Evolutionary conservation across 1,140 invertebrate species (phyloP).

Genomic region (Pseudachorutes palmiensis): DNA sequence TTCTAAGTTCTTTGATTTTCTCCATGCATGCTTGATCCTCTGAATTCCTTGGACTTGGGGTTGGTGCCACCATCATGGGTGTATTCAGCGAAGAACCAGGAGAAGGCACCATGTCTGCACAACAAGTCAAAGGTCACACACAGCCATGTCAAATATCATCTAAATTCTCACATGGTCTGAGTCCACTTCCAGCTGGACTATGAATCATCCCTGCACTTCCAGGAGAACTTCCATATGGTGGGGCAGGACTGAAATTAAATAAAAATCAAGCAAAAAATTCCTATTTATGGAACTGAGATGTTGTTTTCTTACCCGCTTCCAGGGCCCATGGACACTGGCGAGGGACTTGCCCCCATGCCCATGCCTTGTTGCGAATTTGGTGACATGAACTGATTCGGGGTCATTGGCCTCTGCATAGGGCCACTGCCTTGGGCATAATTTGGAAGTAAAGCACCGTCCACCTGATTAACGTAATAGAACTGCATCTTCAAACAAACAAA

Average conservation of each 20-base stretch:
- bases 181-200: conserved; percentile 20
- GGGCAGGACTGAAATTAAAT: conserved; percentile 4
- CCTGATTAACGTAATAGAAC: not conserved
- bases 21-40: conserved; percentile 85
- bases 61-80: conserved; percentile 57
- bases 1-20: conserved; percentile 81
- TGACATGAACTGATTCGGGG: conserved; percentile 18
- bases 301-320: conserved; percentile 14
- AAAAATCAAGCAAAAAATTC: not conserved
- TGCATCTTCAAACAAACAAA: too few species aligned
- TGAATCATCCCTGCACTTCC: conserved; percentile 51
- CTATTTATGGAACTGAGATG: not conserved
- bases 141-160: not conserved
- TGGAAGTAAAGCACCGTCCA: not conserved
- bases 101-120: conserved; percentile 54
- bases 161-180: conserved; percentile 19
- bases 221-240: conserved; percentile 61
- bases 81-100: conserved; percentile 72
- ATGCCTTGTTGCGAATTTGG: conserved; percentile 16
- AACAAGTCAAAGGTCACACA: not conserved
- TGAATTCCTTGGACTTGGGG: conserved; percentile 54
- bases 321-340: conserved; percentile 17
- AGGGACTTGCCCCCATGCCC: conserved; percentile 14
- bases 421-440: conserved; percentile 1
- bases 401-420: conserved; percentile 15